phyloP scores from a whole-genome alignment of 2,888 invertebrate genomes.

The Drosophila koepferae region DNA sequence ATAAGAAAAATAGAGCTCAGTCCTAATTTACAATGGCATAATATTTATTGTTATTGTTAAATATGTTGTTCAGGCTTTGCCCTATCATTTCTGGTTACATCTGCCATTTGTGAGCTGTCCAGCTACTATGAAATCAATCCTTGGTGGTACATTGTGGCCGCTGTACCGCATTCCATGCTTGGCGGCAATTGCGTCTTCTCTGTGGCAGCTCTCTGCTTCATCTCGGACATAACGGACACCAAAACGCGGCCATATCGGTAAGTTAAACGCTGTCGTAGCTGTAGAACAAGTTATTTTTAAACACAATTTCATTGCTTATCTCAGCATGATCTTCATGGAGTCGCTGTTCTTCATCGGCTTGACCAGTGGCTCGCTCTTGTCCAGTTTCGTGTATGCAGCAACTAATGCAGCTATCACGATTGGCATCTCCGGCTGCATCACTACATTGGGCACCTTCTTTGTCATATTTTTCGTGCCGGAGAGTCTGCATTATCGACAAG shows the following conservation, averaged over 20 bases:
- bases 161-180: slow-evolving; percentile 87
- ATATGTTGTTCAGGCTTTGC: slow-evolving; percentile 73
- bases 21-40: neutral
- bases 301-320: accelerated
- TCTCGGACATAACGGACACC: slow-evolving; percentile 88
- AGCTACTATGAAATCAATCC: slow-evolving; percentile 79
- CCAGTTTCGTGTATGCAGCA: slow-evolving; percentile 87
- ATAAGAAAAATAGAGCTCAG: neutral
- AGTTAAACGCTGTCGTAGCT: neutral
- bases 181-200: slow-evolving; percentile 88
- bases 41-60: neutral
- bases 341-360: slow-evolving; percentile 87
- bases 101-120: slow-evolving; percentile 81
- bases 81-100: slow-evolving; percentile 74
- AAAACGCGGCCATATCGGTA: slow-evolving; percentile 88
- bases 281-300: neutral
- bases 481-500: slow-evolving; percentile 70
- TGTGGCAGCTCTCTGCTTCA: slow-evolving; percentile 88
- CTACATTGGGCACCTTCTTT: slow-evolving; percentile 76
- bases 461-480: slow-evolving; percentile 80
- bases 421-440: slow-evolving; percentile 72
- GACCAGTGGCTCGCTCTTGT: slow-evolving; percentile 87
- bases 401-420: slow-evolving; percentile 81
- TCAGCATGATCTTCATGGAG: slow-evolving; percentile 88
- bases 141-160: slow-evolving; percentile 86